Evolutionary conservation across 92 coral and sea anemone species (phyloP), one percentile per base, ranked within the genome.

Genomic region (Zoanthus sansibaricus): DNA sequence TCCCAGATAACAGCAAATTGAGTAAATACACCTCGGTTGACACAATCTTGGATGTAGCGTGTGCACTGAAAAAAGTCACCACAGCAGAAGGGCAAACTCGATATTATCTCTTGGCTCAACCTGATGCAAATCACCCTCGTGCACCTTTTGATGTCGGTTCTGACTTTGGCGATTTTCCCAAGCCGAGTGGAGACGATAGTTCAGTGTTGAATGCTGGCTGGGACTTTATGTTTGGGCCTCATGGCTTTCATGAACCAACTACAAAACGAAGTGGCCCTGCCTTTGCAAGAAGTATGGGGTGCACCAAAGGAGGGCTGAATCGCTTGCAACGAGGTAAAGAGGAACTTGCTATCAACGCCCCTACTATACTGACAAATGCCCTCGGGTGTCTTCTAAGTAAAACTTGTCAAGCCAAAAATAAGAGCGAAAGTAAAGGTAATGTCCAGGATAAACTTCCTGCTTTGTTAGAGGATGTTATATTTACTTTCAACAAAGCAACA

Each of bases 241-340:
- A 76, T 30, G 82, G 82, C n/a, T 76, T 25, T 12, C 82, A 76
- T 13, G 82, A 76, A n/a, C 68, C 67, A 76, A 54, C 67, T 3
- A 0, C 37, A 30, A 56, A 14, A 7, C 82, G 82, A 76, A 46
- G n/a, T 54, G 82, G 82, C 25, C 82, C 82, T 55, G 82, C 82
- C 48, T 76, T 76, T 76, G 42, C 82, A 12, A 76, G 58, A 13
- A 9, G 66, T 32, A 76, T 76, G 82, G 82, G 67, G 17, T 21
- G 6, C 61, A 54, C 47, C 18, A 76, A 52, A 52, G 21, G 54
- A 54, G 42, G 66, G 0, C 1, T 3, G 14, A 15, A 15, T 31
- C 82, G 82, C 31, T 7, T 76, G 21, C 6, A 54, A 0, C 14
- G 68, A 54, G 82, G 82, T 12, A 54, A 13, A 25, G 20, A 76